phyloP scores from a whole-genome alignment of 2,797 vertebrate species.

The Eidolon dupreanum region DNA sequence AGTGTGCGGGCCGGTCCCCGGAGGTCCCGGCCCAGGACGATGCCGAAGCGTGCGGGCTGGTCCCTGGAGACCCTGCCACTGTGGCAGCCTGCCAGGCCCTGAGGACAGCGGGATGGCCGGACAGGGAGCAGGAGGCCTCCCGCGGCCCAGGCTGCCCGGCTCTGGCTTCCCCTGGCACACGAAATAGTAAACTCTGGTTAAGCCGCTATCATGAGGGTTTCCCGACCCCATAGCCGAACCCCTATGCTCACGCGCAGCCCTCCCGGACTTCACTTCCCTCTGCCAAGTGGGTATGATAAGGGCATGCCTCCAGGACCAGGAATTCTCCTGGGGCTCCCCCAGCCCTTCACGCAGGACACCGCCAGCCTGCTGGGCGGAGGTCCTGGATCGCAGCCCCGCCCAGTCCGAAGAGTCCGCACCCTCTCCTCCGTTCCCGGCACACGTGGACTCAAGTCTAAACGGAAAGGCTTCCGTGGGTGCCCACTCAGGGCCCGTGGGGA shows the following conservation, averaged over 20 bases:
- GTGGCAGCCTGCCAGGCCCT: accelerated
- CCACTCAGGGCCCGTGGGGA: not conserved
- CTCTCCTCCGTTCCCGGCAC: not conserved
- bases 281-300: accelerated
- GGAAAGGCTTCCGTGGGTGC: not conserved
- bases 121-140: not conserved
- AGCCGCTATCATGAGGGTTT: accelerated
- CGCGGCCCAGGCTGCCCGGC: not conserved
- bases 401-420: too few relatives aligned
- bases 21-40: not conserved
- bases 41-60: accelerated
- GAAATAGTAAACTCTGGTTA: not conserved
- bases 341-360: not conserved
- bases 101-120: accelerated
- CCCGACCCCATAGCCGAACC: not conserved
- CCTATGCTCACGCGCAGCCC: not conserved
- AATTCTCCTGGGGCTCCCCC: accelerated
- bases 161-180: accelerated
- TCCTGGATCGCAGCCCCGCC: not conserved
- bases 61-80: not conserved
- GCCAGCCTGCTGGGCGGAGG: not conserved
- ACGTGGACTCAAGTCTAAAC: accelerated
- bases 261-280: not conserved
- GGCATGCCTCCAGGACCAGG: too few relatives aligned
- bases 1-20: not conserved